Percentiles rank a stretch among this genome's conserved stretches.
phyloP scores from a whole-genome alignment of 1,140 invertebrate genomes.

The Drosophila gunungcola region DNA sequence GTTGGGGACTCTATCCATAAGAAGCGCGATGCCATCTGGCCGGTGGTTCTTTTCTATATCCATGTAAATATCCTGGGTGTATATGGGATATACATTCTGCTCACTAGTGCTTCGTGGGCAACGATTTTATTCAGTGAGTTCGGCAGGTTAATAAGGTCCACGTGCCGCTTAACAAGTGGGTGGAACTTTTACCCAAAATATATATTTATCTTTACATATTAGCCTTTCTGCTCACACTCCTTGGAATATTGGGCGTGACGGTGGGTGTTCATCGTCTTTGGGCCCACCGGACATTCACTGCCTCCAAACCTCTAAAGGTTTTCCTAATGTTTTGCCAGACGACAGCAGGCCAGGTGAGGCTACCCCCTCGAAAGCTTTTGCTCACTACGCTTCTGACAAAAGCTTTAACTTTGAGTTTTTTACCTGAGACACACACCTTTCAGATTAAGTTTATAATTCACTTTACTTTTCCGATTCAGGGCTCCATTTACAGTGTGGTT shows the following conservation, averaged over 20 bases:
- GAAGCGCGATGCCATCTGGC: slow-evolving; percentile 88
- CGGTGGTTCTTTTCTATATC: slow-evolving; percentile 88
- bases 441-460: background rate
- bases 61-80: slow-evolving; percentile 88
- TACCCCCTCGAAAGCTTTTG: background rate
- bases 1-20: slow-evolving; percentile 37
- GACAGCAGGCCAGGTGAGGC: slow-evolving; percentile 92
- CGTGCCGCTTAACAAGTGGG: slow-evolving; percentile 12
- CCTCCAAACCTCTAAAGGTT: slow-evolving; percentile 89
- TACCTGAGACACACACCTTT: slow-evolving; percentile 50
- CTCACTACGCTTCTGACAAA: slow-evolving; percentile 11
- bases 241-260: slow-evolving; percentile 90
- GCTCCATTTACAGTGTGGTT: slow-evolving; percentile 91
- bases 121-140: slow-evolving; percentile 89
- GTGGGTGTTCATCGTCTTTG: slow-evolving; percentile 96
- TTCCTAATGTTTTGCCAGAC: slow-evolving; percentile 92
- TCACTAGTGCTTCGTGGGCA: slow-evolving; percentile 87
- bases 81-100: slow-evolving; percentile 87
- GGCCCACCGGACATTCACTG: slow-evolving; percentile 94
- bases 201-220: background rate
- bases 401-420: slow-evolving; percentile 17
- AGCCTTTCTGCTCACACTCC: slow-evolving; percentile 87
- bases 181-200: slow-evolving; percentile 4
- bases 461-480: slow-evolving; percentile 77
- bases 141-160: slow-evolving; percentile 14